Percentiles rank a stretch among this genome's conserved stretches.
Evolutionary conservation across 1,140 invertebrate species (phyloP).

Genomic region (Mercenaria mercenaria): DNA sequence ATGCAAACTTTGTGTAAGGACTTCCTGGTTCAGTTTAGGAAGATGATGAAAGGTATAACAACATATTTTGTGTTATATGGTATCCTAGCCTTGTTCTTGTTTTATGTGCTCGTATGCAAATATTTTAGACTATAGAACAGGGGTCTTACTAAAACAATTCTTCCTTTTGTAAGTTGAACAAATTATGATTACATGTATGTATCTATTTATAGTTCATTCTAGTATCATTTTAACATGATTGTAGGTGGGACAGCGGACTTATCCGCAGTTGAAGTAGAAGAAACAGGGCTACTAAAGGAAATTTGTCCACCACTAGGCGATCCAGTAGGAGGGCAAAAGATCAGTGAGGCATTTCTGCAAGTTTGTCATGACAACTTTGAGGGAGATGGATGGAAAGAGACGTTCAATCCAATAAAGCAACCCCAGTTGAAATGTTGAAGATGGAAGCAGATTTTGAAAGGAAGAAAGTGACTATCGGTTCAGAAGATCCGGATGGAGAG

Average conservation of each 20-base stretch:
- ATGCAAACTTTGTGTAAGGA: too few relatives aligned
- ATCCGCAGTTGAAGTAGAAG: constrained; percentile 30
- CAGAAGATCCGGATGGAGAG: not conserved
- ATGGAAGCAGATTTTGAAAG: constrained; percentile 58
- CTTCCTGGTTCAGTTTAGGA: too few relatives aligned
- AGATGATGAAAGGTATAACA: too few relatives aligned
- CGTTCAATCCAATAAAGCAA: not conserved
- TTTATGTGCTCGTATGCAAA: too few relatives aligned
- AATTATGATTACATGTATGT: too few relatives aligned
- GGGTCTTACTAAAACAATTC: too few relatives aligned
- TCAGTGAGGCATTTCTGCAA: constrained; percentile 54
- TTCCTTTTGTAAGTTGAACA: too few relatives aligned
- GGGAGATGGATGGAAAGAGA: constrained; percentile 14
- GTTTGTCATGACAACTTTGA: constrained; percentile 32
- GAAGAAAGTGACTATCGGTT: constrained; percentile 33
- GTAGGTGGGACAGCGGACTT: constrained; percentile 51
- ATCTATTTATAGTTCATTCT: too few relatives aligned
- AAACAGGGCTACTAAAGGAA: not conserved
- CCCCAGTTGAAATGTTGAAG: constrained; percentile 1
- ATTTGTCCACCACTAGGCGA: not conserved
- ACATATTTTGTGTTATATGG: too few relatives aligned
- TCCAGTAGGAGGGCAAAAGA: constrained; percentile 38
- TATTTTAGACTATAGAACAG: too few relatives aligned
- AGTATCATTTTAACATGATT: not conserved
- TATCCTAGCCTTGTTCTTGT: too few relatives aligned